phyloP scores from a whole-genome alignment of 2,888 invertebrate genomes.

The Lymantria monacha region DNA sequence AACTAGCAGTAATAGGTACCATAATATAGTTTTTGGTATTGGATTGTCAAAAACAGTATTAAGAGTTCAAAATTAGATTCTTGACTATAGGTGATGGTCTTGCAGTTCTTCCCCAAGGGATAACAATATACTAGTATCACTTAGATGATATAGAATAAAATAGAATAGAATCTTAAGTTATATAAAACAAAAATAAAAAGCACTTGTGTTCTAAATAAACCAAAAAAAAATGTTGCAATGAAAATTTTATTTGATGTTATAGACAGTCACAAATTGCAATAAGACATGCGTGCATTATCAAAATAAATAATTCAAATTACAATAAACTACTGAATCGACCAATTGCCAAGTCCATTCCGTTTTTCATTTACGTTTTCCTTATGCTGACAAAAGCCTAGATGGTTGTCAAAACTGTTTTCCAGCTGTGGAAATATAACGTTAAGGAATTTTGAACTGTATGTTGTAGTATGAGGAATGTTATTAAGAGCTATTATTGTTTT shows the following conservation, averaged over 20 bases:
- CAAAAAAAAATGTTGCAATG: background rate
- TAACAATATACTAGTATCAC: no score
- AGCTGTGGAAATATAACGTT: constrained; percentile 14
- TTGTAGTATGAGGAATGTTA: constrained; percentile 33
- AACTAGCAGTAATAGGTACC: no score
- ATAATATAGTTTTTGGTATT: no score
- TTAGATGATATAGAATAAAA: no score
- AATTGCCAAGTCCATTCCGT: constrained; percentile 44
- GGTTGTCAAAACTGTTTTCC: constrained; percentile 18
- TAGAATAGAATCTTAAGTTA: no score
- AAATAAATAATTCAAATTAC: constrained; percentile 43
- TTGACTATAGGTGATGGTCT: no score
- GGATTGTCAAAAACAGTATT: no score
- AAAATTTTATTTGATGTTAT: background rate
- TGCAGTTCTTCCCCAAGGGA: no score
- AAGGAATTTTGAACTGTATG: constrained; percentile 33
- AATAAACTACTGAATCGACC: constrained; percentile 42
- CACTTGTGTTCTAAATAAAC: no score
- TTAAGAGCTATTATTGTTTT: constrained; percentile 48
- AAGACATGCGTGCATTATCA: constrained; percentile 36
- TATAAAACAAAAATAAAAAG: no score
- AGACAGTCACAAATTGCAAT: constrained; percentile 15
- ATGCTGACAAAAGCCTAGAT: constrained; percentile 28
- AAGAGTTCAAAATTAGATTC: no score
- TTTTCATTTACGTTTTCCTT: constrained; percentile 41